Base-by-base conservation (phyloP, 1,140 invertebrate species). In the Metopolophium dirhodum region DNA sequence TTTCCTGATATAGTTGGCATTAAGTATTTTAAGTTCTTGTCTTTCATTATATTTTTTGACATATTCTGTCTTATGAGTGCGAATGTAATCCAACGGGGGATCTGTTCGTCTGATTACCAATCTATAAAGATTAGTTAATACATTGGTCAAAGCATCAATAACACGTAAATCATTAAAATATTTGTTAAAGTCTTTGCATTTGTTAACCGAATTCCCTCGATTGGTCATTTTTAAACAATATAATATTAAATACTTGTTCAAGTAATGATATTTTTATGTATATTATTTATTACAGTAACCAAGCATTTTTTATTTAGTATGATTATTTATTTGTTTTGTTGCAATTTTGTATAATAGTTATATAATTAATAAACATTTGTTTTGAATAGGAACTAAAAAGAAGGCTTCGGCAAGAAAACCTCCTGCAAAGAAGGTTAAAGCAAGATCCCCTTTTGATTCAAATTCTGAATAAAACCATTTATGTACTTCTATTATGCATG, bases 61-160 rank as follows among this genome's bases (percentile, higher is more conserved):
- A 7, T 4, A 77, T 49, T 92, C 47, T 41, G 82, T 91, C 93
- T 93, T 83, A 77, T 92, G 45, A 57, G 49, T 91, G 7, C 93
- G 61, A 61, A 94, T 91, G 37, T 86, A 94, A 45, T 94, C 93
- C 37, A 94, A 86, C 3, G 90, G 93, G 41, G 3, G 41, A 57
- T 94, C 82, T 41, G 82, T 82, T 37, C 90, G 90, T 49, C 51
- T 94, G 45, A 57, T 51, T 86, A 92, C 93, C 14, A 92, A 49
- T 47, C 37, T 4, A 57, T 91, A 92, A 45, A 94, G 35, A 18
- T 47, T 61, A 30, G 61, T 37, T 47, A 94, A 26, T n/a, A 91
- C 77, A 20, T 91, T 94, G 4, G 90, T 94, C 6, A 94, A 86
- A 85, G 51, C 90, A 37, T 94, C 90, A 45, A 94, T 26, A 26